Evolutionary conservation across 2,888 invertebrate species (phyloP).

Genomic region (Eurytoma californica): DNA sequence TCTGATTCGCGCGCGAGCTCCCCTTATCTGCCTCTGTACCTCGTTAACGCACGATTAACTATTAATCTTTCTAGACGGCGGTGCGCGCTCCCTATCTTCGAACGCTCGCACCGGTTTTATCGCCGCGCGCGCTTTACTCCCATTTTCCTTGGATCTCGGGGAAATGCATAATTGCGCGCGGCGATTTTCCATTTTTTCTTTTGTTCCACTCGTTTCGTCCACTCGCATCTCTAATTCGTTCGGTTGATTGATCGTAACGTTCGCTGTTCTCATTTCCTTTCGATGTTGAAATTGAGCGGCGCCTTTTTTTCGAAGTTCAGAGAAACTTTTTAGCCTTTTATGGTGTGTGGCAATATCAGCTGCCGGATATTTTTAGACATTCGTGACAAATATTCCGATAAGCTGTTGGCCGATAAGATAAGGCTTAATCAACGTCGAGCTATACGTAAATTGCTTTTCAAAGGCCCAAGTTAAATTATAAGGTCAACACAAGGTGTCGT

Average conservation of each 20-base stretch:
- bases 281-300: too few relatives aligned
- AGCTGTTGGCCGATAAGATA: slow-evolving; percentile 13
- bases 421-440: not conserved
- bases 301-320: too few relatives aligned
- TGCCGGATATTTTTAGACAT: not conserved
- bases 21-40: not conserved
- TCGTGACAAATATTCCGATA: slow-evolving; percentile 13
- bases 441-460: not conserved
- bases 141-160: not conserved
- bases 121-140: not conserved
- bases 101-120: not conserved
- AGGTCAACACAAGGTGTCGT: not conserved
- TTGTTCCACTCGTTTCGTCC: too few relatives aligned
- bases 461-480: not conserved
- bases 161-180: not conserved
- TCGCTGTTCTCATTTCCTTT: too few relatives aligned
- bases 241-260: too few relatives aligned
- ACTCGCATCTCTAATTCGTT: too few relatives aligned
- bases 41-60: slow-evolving; percentile 34
- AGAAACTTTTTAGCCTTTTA: too few relatives aligned
- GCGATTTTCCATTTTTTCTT: not conserved
- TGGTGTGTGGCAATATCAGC: too few relatives aligned
- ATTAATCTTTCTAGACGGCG: slow-evolving; percentile 15
- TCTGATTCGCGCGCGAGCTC: not conserved
- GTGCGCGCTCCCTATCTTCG: not conserved